Evolutionary conservation across 2,113 vertebrate genomes (phyloP).

Genomic region (Macrotis lagotis): DNA sequence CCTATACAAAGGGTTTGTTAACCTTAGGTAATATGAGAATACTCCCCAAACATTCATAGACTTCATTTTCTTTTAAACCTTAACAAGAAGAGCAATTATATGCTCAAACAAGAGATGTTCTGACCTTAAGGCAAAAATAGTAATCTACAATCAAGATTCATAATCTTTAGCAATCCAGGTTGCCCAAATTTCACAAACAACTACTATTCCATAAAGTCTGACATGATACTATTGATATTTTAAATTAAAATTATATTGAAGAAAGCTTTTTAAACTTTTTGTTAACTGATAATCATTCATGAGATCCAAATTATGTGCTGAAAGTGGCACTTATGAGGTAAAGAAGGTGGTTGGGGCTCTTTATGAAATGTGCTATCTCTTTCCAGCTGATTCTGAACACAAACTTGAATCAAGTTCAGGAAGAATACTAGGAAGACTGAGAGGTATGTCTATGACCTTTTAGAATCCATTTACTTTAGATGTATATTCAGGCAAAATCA

Average conservation of each 20-base stretch:
- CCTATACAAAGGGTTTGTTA: background rate
- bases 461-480: slow-evolving; percentile 20
- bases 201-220: background rate
- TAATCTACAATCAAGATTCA: background rate
- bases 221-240: background rate
- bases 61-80: background rate
- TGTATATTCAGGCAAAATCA: slow-evolving; percentile 54
- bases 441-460: slow-evolving; percentile 85
- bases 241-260: background rate
- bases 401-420: slow-evolving; percentile 91
- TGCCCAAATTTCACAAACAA: slow-evolving; percentile 12
- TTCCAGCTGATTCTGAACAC: slow-evolving; percentile 88
- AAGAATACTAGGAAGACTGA: slow-evolving; percentile 93
- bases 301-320: slow-evolving; percentile 36
- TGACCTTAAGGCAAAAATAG: slow-evolving; percentile 11
- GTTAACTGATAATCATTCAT: background rate
- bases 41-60: background rate
- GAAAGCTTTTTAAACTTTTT: background rate
- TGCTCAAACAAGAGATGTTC: background rate
- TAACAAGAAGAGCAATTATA: background rate
- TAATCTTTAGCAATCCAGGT: background rate
- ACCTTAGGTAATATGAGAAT: background rate
- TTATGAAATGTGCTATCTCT: slow-evolving; percentile 78
- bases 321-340: slow-evolving; percentile 13
- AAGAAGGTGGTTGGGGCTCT: slow-evolving; percentile 3